Percentiles rank a stretch among this genome's conserved stretches.
Evolutionary conservation across 2,888 invertebrate species (phyloP).

Genomic region (Apeira syringaria): DNA sequence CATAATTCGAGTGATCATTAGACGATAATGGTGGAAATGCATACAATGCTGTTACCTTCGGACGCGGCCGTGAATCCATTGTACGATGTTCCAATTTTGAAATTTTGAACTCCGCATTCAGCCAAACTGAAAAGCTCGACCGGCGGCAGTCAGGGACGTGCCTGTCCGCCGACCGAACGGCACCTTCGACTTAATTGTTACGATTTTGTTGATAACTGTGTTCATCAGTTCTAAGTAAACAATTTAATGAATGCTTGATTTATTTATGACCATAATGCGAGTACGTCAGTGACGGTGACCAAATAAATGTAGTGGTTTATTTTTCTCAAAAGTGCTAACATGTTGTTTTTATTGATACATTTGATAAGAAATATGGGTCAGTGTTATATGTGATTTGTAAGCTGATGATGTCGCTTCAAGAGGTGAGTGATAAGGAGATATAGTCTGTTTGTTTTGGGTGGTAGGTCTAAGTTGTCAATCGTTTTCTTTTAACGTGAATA

Average conservation of each 20-base stretch:
- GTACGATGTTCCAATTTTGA: constrained; percentile 58
- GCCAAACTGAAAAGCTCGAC: constrained; percentile 41
- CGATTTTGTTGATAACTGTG: constrained; percentile 16
- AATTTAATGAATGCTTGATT: constrained; percentile 20
- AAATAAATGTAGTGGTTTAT: no score
- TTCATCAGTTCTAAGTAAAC: constrained; percentile 20
- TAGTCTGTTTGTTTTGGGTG: constrained; percentile 23
- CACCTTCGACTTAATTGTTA: constrained; percentile 14
- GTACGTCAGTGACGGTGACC: constrained; percentile 7
- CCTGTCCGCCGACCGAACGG: constrained; percentile 19
- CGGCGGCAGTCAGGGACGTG: constrained; percentile 25
- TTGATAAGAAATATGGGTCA: constrained; percentile 66
- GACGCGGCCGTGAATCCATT: constrained; percentile 53
- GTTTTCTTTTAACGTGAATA: constrained; percentile 8
- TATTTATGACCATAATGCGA: constrained; percentile 13
- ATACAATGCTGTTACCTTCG: constrained; percentile 63
- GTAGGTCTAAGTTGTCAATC: constrained; percentile 9
- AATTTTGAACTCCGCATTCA: constrained; percentile 58
- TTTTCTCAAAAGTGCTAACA: constrained; percentile 10
- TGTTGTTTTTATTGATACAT: constrained; percentile 12
- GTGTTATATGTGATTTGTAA: constrained; percentile 51
- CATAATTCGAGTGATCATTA: constrained; percentile 68
- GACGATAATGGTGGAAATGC: constrained; percentile 51
- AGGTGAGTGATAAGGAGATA: constrained; percentile 57
- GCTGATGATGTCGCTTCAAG: constrained; percentile 67